phyloP scores from a whole-genome alignment of 2,797 vertebrate genomes.

The Helicolenus hilgendorfi region DNA sequence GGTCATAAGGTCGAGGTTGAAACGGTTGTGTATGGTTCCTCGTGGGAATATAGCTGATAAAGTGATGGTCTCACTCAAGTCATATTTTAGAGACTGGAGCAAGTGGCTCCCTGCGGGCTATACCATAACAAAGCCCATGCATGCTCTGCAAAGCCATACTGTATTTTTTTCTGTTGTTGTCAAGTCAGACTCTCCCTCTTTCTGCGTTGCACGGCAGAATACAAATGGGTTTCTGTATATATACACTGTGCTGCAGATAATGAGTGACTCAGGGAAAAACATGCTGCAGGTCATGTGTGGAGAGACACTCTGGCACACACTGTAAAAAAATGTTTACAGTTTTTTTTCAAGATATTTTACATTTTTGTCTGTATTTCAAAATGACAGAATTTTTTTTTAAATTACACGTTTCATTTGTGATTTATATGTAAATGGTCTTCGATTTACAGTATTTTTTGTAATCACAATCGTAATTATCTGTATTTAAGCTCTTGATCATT shows the following conservation, averaged over 20 bases:
- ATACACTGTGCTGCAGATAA: constrained; percentile 51
- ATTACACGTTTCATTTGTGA: too few relatives aligned
- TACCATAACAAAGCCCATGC: constrained; percentile 63
- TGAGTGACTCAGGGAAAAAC: constrained; percentile 67
- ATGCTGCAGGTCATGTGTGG: constrained; percentile 64
- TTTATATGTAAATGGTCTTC: too few relatives aligned
- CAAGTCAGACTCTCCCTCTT: constrained; percentile 44
- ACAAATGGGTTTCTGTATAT: constrained; percentile 51
- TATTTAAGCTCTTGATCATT: too few relatives aligned
- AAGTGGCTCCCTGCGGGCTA: constrained; percentile 87
- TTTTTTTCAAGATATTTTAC: too few relatives aligned
- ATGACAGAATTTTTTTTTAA: too few relatives aligned
- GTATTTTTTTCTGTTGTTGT: constrained; percentile 40
- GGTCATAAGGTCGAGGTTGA: constrained; percentile 46
- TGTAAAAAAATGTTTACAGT: too few relatives aligned
- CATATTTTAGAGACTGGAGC: constrained; percentile 67
- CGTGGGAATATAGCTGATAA: constrained; percentile 66
- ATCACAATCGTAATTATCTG: too few relatives aligned
- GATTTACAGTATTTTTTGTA: too few relatives aligned
- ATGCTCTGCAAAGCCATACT: constrained; percentile 54
- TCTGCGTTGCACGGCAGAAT: constrained; percentile 47
- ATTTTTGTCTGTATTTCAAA: too few relatives aligned
- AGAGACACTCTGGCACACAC: constrained; percentile 20
- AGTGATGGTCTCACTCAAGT: constrained; percentile 48
- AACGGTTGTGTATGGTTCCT: constrained; percentile 57